Evolutionary conservation across 92 coral and sea anemone genomes (phyloP), one percentile per base, ranked within the genome.

Genomic region (Paragorgia papillata): DNA sequence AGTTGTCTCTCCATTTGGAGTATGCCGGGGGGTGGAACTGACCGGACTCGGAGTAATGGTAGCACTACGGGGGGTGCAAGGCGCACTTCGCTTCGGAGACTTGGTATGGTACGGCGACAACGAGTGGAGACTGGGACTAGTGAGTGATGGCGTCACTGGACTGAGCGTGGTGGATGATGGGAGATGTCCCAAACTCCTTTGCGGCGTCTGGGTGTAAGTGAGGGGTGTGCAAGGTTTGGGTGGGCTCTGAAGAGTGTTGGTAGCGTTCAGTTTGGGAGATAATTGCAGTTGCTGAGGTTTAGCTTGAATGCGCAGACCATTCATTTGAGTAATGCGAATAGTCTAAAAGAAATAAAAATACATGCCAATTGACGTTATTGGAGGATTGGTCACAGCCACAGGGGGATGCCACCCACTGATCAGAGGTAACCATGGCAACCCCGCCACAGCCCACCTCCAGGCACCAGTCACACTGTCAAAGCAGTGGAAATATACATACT

Each of bases 41-140:
- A 82, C 87, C 18, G 97, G 88, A 78, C 97, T 90, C 20, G 97
- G 98, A n/a, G 98, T 94, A 41, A 91, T 90, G 4, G 97, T 91
- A 24, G 88, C 87, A 82, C 88, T 94, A 53, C 92, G 98, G 13
- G 96, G 97, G 62, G 97, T 82, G 26, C 93, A 90, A 30, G 97
- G 98, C 15, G 95, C 64, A 79, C 85, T 94, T 57, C 92, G 92
- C 82, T 94, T 94, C 0, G 98, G 98, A 0, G 98, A 94, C n/a
- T 71, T 71, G 9, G 95, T 69, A 79, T 89, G 92, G 75, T 88
- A 94, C 18, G 96, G 97, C 24, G 98, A 90, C 1, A 92, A 86
- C 13, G 88, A 71, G 57, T 85, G 87, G 25, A 71, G 9, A 37
- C 64, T 25, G 40, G 78, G 64, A n/a, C 63, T 71, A 51, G 90